Percentiles rank a stretch among this genome's conserved stretches.
These are phyloP conservation scores for Chrysolina americana DNA, from an alignment of 2,888 invertebrate genomes.

Conservation along the genomic window DNA sequence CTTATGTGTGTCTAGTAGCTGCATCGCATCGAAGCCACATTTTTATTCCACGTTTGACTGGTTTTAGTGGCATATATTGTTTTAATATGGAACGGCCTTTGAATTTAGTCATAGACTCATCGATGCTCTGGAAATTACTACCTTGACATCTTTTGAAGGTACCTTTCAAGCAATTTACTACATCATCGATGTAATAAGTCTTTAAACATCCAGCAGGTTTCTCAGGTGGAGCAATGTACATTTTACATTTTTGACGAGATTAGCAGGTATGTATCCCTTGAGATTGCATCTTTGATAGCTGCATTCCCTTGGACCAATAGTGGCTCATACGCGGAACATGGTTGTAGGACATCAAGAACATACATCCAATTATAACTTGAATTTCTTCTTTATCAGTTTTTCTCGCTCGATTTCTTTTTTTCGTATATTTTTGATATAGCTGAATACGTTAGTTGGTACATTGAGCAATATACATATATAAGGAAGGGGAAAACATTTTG, in stretches of 20 bases:
- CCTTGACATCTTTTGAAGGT: constrained; percentile 14
- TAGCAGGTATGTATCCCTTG: constrained; percentile 9
- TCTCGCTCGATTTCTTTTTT: background rate
- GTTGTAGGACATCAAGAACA: constrained; percentile 14
- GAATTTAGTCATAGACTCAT: constrained; percentile 13
- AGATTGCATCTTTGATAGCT: no score
- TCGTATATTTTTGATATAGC: background rate
- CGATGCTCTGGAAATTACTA: constrained; percentile 23
- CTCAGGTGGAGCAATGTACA: constrained; percentile 26
- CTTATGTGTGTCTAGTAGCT: constrained; percentile 41
- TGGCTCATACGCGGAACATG: constrained; percentile 7
- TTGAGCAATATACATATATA: background rate
- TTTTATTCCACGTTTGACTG: no score
- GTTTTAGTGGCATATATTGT: no score
- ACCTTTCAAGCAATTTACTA: constrained; percentile 14
- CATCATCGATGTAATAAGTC: constrained; percentile 23
- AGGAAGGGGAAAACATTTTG: background rate
- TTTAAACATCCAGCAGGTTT: background rate
- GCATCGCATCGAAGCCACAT: no score
- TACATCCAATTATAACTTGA: constrained; percentile 9
- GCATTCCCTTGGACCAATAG: background rate
- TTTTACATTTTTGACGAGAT: constrained; percentile 21
- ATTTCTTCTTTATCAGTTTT: constrained; percentile 12
- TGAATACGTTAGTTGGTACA: background rate
- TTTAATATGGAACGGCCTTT: constrained; percentile 1